Conservation (phyloP, 1,140 invertebrate species). For the Vanessa tameamea region DNA sequence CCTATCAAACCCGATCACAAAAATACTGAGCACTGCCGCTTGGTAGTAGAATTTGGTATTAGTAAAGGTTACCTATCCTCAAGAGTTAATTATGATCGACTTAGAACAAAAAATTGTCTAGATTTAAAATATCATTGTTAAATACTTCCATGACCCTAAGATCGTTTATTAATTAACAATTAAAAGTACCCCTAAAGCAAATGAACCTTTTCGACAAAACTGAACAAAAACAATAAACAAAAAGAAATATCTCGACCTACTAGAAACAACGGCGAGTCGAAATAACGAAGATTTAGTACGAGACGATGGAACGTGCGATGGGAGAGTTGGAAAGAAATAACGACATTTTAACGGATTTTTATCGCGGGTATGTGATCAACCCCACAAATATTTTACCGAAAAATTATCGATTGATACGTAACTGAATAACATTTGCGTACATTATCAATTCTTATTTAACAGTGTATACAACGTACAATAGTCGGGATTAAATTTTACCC, state of each 20-base stretch:
- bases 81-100: no score
- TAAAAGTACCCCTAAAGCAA: conserved; percentile 34
- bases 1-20: no score
- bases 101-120: no score
- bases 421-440: no score
- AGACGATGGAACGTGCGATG: conserved; percentile 59
- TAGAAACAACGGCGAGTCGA: conserved; percentile 32
- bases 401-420: background rate
- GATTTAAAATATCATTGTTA: background rate
- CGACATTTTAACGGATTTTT: conserved; percentile 38
- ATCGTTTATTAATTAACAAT: background rate
- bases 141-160: background rate
- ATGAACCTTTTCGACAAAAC: conserved; percentile 36
- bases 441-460: no score
- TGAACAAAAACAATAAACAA: conserved; percentile 40
- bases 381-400: background rate
- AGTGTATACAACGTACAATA: no score
- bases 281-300: conserved; percentile 47
- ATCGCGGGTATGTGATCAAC: conserved; percentile 26
- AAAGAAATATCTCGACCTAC: conserved; percentile 36
- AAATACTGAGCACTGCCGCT: no score
- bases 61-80: no score
- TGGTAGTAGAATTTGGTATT: no score
- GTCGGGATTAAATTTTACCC: no score
- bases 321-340: conserved; percentile 55